These are phyloP conservation scores for Caenorhabditis becei DNA, from an alignment of 2,888 invertebrate species.

Conservation along the genomic window DNA sequence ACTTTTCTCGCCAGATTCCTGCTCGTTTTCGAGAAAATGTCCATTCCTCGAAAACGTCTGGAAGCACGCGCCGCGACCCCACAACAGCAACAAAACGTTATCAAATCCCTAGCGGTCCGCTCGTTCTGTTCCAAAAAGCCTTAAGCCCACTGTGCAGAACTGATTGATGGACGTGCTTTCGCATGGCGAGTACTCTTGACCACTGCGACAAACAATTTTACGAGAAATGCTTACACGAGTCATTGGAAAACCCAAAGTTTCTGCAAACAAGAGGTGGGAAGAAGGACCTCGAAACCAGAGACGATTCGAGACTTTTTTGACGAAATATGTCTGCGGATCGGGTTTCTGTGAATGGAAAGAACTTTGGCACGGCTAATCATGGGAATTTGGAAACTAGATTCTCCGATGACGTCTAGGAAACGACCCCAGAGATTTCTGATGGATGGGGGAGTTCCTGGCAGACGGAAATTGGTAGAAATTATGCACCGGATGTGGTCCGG, in stretches of 20 bases:
- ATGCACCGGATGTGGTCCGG: background rate
- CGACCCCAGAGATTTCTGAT: constrained; percentile 2
- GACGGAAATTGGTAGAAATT: constrained; percentile 28
- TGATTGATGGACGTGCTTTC: constrained; percentile 53
- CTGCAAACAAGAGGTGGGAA: background rate
- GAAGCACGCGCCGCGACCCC: background rate
- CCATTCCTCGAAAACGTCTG: constrained; percentile 8
- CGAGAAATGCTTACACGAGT: constrained; percentile 1
- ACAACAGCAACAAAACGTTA: constrained; percentile 27
- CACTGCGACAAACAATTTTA: constrained; percentile 44
- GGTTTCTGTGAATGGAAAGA: constrained; percentile 54
- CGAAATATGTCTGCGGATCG: constrained; percentile 37
- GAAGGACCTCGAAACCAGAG: constrained; percentile 23
- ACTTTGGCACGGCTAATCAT: constrained; percentile 46
- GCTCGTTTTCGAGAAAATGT: background rate
- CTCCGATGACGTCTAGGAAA: constrained; percentile 24
- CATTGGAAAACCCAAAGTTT: background rate
- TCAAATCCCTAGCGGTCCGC: constrained; percentile 52
- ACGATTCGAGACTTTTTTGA: background rate
- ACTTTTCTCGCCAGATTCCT: background rate
- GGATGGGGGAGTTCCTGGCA: constrained; percentile 6
- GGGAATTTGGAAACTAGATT: constrained; percentile 55
- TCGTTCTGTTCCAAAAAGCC: too few species aligned
- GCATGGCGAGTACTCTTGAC: constrained; percentile 50
- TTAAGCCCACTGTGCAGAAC: constrained; percentile 40